A percentile compares a stretch with the other conserved stretches of the same genome.
Evolutionary conservation across 2,797 vertebrate genomes (phyloP).

Genomic region (Lacerta viridis): DNA sequence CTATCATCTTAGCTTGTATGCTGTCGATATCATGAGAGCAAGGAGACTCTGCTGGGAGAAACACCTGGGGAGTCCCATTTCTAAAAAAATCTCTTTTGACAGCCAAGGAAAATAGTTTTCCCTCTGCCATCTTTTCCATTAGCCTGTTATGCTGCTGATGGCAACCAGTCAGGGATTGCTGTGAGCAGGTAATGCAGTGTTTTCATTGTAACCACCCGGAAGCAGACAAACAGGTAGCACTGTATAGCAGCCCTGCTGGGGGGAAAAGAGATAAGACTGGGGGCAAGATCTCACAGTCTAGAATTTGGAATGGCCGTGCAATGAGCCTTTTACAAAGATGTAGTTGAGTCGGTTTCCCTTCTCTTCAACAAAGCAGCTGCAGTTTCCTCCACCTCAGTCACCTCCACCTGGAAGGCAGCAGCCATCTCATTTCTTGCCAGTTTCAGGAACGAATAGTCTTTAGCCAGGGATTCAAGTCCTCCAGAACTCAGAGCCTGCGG

Average conservation of each 20-base stretch:
- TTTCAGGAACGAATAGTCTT: constrained; percentile 81
- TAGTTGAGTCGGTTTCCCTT: constrained; percentile 44
- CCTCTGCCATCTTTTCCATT: neutral
- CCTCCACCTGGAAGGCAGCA: constrained; percentile 83
- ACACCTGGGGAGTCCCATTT: neutral
- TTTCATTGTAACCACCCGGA: neutral
- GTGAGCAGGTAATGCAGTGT: neutral
- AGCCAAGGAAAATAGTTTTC: neutral
- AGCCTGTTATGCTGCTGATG: neutral
- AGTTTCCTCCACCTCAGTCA: constrained; percentile 82
- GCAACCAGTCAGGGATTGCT: neutral
- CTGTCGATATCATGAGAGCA: constrained; percentile 29
- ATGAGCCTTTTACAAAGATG: constrained; percentile 31
- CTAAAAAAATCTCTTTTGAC: neutral
- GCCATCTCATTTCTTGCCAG: constrained; percentile 84
- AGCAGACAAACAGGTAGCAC: neutral
- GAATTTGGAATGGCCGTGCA: neutral
- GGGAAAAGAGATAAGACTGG: neutral
- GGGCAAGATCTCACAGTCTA: constrained; percentile 25
- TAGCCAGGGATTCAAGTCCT: constrained; percentile 83
- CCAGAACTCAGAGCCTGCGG: constrained; percentile 85
- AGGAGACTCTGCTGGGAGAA: neutral
- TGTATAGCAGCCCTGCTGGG: neutral
- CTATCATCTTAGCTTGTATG: neutral
- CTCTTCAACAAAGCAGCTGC: constrained; percentile 81